Evolutionary conservation across 2,888 invertebrate species (phyloP).

Genomic region (Tetrapedia diversipes): DNA sequence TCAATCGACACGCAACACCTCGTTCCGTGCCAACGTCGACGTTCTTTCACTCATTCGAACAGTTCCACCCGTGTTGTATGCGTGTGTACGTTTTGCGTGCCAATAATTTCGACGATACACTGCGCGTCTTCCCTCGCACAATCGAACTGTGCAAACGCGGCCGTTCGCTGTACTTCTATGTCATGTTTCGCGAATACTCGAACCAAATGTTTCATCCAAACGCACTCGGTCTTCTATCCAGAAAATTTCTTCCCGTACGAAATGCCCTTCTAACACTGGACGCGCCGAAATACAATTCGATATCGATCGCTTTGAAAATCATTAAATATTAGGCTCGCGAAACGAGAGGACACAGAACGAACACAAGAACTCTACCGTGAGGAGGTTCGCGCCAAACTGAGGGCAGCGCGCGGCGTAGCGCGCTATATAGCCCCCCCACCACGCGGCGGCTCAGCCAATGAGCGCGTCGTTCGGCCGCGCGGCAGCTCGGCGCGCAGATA

Average conservation of each 20-base stretch:
- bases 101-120: slow-evolving; percentile 1
- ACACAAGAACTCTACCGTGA: neutral
- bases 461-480: neutral
- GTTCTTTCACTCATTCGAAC: slow-evolving; percentile 36
- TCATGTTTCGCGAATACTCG: slow-evolving; percentile 11
- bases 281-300: neutral
- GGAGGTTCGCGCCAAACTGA: slow-evolving; percentile 59
- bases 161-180: neutral
- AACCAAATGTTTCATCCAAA: too few species aligned
- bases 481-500: slow-evolving; percentile 51
- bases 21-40: slow-evolving; percentile 34
- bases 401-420: slow-evolving; percentile 16
- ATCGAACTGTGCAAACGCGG: slow-evolving; percentile 2
- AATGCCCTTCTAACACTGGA: neutral
- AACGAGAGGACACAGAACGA: neutral
- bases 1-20: slow-evolving; percentile 39
- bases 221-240: too few species aligned
- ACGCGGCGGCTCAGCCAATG: slow-evolving; percentile 26
- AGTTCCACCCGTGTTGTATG: slow-evolving; percentile 15
- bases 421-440: slow-evolving; percentile 58
- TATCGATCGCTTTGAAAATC: neutral
- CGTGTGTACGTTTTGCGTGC: neutral
- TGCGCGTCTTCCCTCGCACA: slow-evolving; percentile 15
- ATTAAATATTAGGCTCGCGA: neutral
- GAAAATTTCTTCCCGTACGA: neutral